These are phyloP conservation scores for Aix galericulata DNA, from an alignment of 2,113 vertebrate species.

Conservation along the genomic window DNA sequence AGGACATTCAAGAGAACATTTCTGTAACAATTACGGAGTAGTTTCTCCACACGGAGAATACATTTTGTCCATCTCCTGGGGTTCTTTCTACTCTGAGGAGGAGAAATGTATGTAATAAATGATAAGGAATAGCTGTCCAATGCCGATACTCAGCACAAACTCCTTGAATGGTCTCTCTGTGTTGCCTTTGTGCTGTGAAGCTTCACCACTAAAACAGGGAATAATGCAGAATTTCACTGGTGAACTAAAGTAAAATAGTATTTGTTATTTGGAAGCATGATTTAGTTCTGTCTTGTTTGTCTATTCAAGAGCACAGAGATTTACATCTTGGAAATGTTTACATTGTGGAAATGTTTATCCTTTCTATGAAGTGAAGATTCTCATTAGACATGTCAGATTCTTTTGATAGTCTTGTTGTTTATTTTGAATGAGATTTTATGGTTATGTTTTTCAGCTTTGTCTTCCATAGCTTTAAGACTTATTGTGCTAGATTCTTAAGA, in stretches of 20 bases:
- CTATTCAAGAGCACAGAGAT: background rate
- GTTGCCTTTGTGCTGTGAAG: background rate
- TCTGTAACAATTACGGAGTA: background rate
- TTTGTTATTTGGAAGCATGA: background rate
- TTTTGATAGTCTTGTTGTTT: background rate
- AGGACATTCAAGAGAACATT: rapidly evolving
- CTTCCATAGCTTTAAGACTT: background rate
- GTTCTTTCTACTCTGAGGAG: background rate
- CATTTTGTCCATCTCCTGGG: background rate
- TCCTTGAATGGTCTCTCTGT: rapidly evolving
- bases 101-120: background rate
- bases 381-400: conserved; percentile 10
- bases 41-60: background rate
- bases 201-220: background rate
- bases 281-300: background rate
- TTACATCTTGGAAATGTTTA: background rate
- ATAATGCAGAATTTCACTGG: background rate
- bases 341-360: conserved; percentile 7
- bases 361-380: background rate
- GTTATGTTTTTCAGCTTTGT: background rate
- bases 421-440: background rate
- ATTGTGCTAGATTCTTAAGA: background rate
- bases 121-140: background rate
- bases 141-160: background rate
- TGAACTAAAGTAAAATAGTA: background rate